phyloP scores from a whole-genome alignment of 1,140 invertebrate species.

The Mylabris phalerata region DNA sequence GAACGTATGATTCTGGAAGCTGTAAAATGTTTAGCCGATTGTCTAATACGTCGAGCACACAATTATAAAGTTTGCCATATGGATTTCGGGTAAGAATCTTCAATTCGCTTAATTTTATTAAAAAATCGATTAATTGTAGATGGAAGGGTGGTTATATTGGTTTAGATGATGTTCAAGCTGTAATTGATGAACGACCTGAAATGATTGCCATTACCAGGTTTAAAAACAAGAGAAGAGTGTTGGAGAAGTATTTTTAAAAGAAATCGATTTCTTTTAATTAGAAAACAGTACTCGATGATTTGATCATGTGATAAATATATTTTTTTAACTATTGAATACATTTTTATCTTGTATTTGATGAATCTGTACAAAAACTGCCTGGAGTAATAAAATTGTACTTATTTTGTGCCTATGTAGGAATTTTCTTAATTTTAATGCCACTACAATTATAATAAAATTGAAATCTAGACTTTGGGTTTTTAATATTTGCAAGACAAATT shows the following conservation, averaged over 20 bases:
- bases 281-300: too few species aligned
- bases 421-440: too few species aligned
- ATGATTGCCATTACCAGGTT: not conserved
- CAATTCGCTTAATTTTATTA: not conserved
- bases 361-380: too few species aligned
- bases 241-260: slow-evolving; percentile 6
- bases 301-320: too few species aligned
- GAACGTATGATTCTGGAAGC: slow-evolving; percentile 33
- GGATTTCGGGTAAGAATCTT: slow-evolving; percentile 20
- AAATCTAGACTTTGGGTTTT: too few species aligned
- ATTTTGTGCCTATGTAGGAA: too few species aligned
- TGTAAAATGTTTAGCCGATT: slow-evolving; percentile 34
- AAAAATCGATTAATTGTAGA: not conserved
- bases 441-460: too few species aligned
- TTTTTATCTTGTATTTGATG: too few species aligned
- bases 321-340: too few species aligned
- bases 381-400: too few species aligned
- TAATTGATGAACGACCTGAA: slow-evolving; percentile 6
- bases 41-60: slow-evolving; percentile 29
- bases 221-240: slow-evolving; percentile 1
- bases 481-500: too few species aligned
- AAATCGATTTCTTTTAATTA: too few species aligned
- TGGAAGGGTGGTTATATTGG: not conserved
- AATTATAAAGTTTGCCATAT: slow-evolving; percentile 21
- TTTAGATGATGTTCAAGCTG: slow-evolving; percentile 1